These are phyloP conservation scores for Aphodius sticticus DNA, from an alignment of 2,888 invertebrate species.

Conservation along the genomic window DNA sequence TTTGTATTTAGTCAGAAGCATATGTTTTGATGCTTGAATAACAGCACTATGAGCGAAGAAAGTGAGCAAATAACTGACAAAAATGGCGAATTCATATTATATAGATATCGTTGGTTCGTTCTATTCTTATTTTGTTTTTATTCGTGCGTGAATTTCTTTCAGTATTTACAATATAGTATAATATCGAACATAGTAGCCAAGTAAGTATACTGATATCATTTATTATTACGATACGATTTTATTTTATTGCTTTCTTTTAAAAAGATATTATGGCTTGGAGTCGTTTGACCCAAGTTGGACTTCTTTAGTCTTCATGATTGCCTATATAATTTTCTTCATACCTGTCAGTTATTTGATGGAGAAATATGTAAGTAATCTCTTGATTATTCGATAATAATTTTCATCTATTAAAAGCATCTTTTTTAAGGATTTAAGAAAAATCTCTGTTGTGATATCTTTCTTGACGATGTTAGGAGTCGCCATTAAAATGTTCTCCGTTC, in stretches of 20 bases:
- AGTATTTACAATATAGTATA: conserved; percentile 95
- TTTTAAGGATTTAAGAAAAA: conserved; percentile 35
- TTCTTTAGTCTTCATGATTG: conserved; percentile 94
- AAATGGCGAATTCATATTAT: conserved; percentile 39
- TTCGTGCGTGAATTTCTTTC: conserved; percentile 89
- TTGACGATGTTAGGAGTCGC: conserved; percentile 83
- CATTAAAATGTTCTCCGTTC: conserved; percentile 86
- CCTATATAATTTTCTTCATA: conserved; percentile 93
- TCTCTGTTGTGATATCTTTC: conserved; percentile 29
- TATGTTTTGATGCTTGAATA: neutral
- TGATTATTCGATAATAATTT: neutral
- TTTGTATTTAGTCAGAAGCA: neutral
- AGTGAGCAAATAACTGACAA: neutral
- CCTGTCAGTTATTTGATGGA: conserved; percentile 88
- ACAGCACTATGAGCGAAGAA: neutral
- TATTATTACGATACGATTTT: conserved; percentile 7
- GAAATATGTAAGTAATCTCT: conserved; percentile 27
- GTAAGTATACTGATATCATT: conserved; percentile 44
- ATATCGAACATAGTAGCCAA: conserved; percentile 80
- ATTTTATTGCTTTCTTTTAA: neutral
- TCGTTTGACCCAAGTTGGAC: conserved; percentile 87
- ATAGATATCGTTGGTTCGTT: conserved; percentile 75
- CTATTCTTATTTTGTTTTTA: conserved; percentile 83
- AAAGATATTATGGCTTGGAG: conserved; percentile 73
- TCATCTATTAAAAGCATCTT: conserved; percentile 5